Percentiles rank a stretch among this genome's conserved stretches.
Conservation (phyloP, 2,888 invertebrate genomes). For the Onthophagus sagittarius region DNA sequence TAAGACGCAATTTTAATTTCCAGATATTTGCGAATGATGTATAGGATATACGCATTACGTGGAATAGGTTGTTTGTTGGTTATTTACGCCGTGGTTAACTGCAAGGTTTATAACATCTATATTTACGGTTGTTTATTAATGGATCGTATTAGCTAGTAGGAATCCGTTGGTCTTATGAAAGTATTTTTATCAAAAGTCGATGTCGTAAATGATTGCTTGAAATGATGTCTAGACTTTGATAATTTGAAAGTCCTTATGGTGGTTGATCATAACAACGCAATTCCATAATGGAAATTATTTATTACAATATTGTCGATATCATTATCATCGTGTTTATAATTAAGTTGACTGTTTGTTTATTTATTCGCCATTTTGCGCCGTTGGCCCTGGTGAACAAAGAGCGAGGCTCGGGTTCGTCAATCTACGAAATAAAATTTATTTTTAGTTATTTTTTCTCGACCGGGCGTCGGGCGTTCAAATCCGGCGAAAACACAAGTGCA, state of each 20-base stretch:
- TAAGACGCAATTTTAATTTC: not conserved
- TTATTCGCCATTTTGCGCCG: not conserved
- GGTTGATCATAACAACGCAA: not conserved
- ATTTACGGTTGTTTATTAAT: not conserved
- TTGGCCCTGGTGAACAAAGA: conserved; percentile 9
- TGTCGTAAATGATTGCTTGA: not conserved
- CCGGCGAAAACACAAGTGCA: conserved; percentile 43
- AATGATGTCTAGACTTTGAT: not conserved
- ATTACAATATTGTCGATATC: not conserved
- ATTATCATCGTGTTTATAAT: not conserved
- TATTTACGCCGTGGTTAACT: not conserved
- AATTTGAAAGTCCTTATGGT: not conserved
- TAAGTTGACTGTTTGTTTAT: not conserved
- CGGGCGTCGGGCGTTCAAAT: conserved; percentile 36
- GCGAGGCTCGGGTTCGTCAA: conserved; percentile 22
- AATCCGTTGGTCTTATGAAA: not conserved
- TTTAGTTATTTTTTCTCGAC: conserved; percentile 37
- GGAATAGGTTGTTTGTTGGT: not conserved
- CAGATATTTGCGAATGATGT: not conserved
- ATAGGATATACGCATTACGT: not conserved
- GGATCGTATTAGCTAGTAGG: not conserved
- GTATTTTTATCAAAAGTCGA: too few relatives aligned
- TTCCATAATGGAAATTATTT: not conserved
- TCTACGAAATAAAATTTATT: conserved; percentile 35
- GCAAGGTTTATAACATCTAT: not conserved